Evolutionary conservation across 2,888 invertebrate genomes (phyloP), one percentile per base, ranked within the genome.

Genomic region (Polyommatus iphigenia): DNA sequence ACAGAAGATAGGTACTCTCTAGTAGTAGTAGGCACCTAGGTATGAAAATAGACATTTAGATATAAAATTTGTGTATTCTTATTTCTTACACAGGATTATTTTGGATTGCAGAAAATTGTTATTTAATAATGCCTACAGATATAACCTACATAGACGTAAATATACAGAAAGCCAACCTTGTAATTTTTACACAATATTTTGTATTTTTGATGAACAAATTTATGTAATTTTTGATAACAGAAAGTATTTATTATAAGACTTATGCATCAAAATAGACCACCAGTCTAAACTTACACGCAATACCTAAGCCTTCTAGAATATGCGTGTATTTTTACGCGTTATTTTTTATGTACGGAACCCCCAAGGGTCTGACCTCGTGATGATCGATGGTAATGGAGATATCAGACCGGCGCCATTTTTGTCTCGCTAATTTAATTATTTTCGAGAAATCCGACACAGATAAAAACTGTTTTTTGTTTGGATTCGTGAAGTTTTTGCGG

Each of bases 341-440:
- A 41, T 46, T 46, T 15, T 41, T 20, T 67, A 72, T 15, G n/a
- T n/a, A 71, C 71, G 18, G 72, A 41, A 72, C 72, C 72, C 72
- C n/a, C 41, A 8, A 3, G 7, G 72, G 18, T 41, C 41, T 41
- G 41, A 41, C 41, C 41, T 24, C 41, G 72, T 13, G 41, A 72
- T 72, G 72, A 72, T 36, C 36, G 41, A 41, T 41, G 72, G 41
- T n/a, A 67, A 67, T 67, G 36, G 20, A 72, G 41, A 71, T 32
- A 71, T 71, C 71, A 71, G 15, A 32, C 36, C 71, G 71, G 71
- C 71, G 71, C 71, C 71, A 71, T 71, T 71, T 71, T 71, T 71
- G 71, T 71, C n/a, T 71, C 36, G 18, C 32, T 36, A 36, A 71
- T 71, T 71, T 71, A 36, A 71, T 71, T 71, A 71, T 29, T 71